Conservation (phyloP, 2,888 invertebrate genomes). For the Hirtodrosophila confusa region DNA sequence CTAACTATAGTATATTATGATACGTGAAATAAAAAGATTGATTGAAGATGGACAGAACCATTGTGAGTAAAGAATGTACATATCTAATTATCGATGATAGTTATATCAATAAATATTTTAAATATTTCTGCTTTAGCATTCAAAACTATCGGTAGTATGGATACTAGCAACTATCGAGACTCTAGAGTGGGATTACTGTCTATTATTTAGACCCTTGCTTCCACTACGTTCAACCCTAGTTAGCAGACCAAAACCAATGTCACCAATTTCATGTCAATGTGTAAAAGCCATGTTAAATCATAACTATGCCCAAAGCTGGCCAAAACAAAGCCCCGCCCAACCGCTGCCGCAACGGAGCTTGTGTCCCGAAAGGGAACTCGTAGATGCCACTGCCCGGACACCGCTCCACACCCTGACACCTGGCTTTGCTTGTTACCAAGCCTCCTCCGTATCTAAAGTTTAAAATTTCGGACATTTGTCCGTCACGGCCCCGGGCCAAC, state of each 20-base stretch:
- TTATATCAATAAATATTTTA: no score
- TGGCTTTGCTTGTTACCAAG: conserved; percentile 28
- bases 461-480: conserved; percentile 78
- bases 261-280: conserved; percentile 21
- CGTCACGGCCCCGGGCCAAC: conserved; percentile 53
- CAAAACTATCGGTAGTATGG: no score
- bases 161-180: no score
- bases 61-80: no score
- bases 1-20: no score
- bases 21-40: no score
- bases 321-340: conserved; percentile 51
- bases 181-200: no score
- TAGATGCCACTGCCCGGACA: background rate
- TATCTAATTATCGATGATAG: no score
- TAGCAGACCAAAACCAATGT: conserved; percentile 14
- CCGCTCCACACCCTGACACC: conserved; percentile 16
- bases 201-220: no score
- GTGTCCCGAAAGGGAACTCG: conserved; percentile 7
- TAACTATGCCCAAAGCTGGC: conserved; percentile 52
- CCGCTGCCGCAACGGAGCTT: conserved; percentile 31
- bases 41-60: no score
- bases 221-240: background rate
- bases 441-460: conserved; percentile 68
- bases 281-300: conserved; percentile 61
- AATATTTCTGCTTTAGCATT: no score